Base-by-base conservation (phyloP, 2,797 vertebrate species). In the Scolopax bukidnonensis region DNA sequence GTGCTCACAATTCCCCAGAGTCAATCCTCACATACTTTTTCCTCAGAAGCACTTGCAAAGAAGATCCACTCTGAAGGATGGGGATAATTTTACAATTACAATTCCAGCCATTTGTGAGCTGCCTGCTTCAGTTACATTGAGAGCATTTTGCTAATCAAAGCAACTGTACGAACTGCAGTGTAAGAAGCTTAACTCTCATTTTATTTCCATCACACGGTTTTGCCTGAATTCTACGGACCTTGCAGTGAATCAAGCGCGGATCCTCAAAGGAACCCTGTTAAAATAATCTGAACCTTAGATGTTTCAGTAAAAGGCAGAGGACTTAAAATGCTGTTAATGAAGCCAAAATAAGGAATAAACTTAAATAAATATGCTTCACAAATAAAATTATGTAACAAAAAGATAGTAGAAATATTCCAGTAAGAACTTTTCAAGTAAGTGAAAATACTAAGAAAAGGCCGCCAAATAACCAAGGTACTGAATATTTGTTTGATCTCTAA, bases 171-270 rank as follows among this genome's bases (percentile, higher is more conserved):
- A 92, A 87, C 63, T 65, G 54, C 50, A 41, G 33, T 5, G n/a
- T 90, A 87, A 94, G 71, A 91, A 93, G 84, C 89, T 94, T 92
- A 89, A 90, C 43, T 87, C 70, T 70, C 67, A 85, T 89, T 93
- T 79, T 19, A 82, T 83, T 93, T 93, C 91, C 63, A 87, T 79
- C 87, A 87, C 63, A 27, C 19, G 33, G 38, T 28, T 56, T 11
- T 47, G 51, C 3, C 2, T 15, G 54, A 93, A 79, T 36, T 67
- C 81, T 21, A 12, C 0, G 0, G 84, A 69, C 30, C 24, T n/a
- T n/a, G 48, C 65, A 61, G 61, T 71, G 81, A 82, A 68, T 81
- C 70, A 78, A 8, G 19, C 4, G n/a, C 63, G 80, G 75, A 69
- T 67, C 32, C 47, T 91, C 59, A 70, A 70, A 87, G 16, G 18